Conservation (phyloP, 2,797 vertebrate species). For the Darevskia nairensis region DNA sequence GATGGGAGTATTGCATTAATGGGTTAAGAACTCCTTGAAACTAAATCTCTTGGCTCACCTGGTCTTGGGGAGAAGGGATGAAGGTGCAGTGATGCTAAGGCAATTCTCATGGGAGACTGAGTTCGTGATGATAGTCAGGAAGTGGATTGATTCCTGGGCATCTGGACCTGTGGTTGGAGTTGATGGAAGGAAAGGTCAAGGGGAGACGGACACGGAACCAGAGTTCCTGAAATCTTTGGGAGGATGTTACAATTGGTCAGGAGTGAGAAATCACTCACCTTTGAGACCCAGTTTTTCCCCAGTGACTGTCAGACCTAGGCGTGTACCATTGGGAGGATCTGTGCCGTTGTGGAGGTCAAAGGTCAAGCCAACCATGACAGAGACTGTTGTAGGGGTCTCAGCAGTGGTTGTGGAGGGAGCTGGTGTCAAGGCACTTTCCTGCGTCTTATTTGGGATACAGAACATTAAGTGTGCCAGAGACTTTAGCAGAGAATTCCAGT, state of each 20-base stretch:
- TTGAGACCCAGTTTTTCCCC: slow-evolving; percentile 25
- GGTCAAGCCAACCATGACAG: slow-evolving; percentile 25
- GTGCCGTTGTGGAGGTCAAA: slow-evolving; percentile 34
- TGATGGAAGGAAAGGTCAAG: slow-evolving; percentile 1
- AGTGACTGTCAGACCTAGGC: slow-evolving; percentile 13
- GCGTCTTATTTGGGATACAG: slow-evolving; percentile 32
- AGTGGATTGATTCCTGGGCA: slow-evolving; percentile 20
- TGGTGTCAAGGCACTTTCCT: slow-evolving; percentile 6
- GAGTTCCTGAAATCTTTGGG: not conserved
- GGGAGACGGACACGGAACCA: not conserved
- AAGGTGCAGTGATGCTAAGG: slow-evolving; percentile 38
- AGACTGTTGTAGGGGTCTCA: not conserved
- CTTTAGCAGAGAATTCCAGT: slow-evolving; percentile 39
- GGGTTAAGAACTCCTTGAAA: not conserved
- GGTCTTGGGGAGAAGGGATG: slow-evolving; percentile 36
- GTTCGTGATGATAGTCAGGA: slow-evolving; percentile 13
- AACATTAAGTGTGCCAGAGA: slow-evolving; percentile 42
- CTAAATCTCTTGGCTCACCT: slow-evolving; percentile 24
- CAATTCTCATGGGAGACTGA: slow-evolving; percentile 21
- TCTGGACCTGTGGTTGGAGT: slow-evolving; percentile 23
- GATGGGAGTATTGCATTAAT: slow-evolving; percentile 4
- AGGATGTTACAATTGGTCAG: not conserved
- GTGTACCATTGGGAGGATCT: slow-evolving; percentile 24
- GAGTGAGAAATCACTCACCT: slow-evolving; percentile 10
- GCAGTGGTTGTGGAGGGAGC: slow-evolving; percentile 2